These are phyloP conservation scores for Torymus tubicola DNA, from an alignment of 2,888 invertebrate genomes.

Conservation along the genomic window DNA sequence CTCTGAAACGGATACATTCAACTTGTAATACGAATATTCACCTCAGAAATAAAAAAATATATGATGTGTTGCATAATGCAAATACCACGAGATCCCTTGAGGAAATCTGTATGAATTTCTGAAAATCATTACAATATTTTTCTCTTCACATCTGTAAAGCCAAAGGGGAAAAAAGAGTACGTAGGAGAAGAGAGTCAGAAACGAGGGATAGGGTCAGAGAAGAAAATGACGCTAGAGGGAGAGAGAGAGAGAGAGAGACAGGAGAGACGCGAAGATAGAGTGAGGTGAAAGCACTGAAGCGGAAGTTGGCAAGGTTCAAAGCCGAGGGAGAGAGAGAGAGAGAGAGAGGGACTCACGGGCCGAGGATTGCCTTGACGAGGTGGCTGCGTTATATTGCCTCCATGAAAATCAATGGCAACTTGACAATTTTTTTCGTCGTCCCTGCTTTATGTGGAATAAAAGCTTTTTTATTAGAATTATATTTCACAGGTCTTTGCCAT, in stretches of 20 bases:
- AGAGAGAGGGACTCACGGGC: constrained; percentile 30
- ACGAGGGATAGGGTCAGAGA: background rate
- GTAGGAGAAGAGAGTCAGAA: background rate
- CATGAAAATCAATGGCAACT: constrained; percentile 48
- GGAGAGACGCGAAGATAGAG: constrained; percentile 60
- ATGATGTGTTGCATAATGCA: too few species aligned
- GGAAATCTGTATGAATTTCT: too few species aligned
- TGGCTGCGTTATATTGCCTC: constrained; percentile 54
- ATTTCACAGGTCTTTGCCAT: too few species aligned
- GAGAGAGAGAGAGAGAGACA: constrained; percentile 11
- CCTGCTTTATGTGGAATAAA: background rate
- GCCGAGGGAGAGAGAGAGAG: constrained; percentile 48
- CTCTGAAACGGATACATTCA: too few species aligned
- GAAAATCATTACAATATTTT: too few species aligned
- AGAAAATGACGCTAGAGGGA: constrained; percentile 8
- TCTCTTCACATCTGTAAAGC: background rate
- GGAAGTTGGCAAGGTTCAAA: constrained; percentile 68
- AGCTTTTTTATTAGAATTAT: constrained; percentile 15
- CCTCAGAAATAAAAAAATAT: too few species aligned
- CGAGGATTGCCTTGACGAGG: constrained; percentile 43
- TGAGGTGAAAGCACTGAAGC: constrained; percentile 66
- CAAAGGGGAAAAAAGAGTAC: background rate
- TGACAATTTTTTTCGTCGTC: constrained; percentile 25
- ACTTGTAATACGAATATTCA: too few species aligned
- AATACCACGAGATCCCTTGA: too few species aligned